A percentile compares a stretch with the other conserved stretches of the same genome.
These are phyloP conservation scores for Pangasius larnaudii DNA, from an alignment of 2,797 vertebrate genomes.

Conservation along the genomic window DNA sequence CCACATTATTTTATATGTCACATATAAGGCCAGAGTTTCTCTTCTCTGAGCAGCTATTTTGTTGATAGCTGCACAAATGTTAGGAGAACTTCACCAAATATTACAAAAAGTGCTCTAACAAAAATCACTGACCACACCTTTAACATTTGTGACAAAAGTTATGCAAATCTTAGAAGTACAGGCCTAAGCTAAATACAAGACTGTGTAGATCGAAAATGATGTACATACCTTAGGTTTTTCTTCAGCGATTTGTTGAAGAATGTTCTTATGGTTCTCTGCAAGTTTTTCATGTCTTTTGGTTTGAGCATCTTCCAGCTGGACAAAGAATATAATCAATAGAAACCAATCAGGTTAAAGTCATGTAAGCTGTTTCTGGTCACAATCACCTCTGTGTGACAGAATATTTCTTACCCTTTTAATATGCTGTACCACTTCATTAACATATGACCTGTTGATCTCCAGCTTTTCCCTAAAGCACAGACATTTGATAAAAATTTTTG, in stretches of 20 bases:
- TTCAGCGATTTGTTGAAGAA: constrained; percentile 92
- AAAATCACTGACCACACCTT: background rate
- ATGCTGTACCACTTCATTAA: constrained; percentile 97
- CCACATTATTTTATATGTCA: background rate
- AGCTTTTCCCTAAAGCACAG: constrained; percentile 88
- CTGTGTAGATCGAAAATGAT: background rate
- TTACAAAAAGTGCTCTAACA: background rate
- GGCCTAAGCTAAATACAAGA: background rate
- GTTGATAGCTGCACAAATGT: background rate
- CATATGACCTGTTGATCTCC: constrained; percentile 96
- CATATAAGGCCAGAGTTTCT: background rate
- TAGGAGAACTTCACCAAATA: background rate
- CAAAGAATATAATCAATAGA: constrained; percentile 31
- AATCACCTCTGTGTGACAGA: background rate
- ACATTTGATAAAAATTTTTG: constrained; percentile 6
- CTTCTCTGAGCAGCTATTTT: background rate
- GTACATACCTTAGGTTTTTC: constrained; percentile 90
- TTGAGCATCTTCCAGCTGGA: constrained; percentile 93
- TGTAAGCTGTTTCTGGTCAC: background rate
- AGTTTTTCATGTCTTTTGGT: constrained; percentile 94
- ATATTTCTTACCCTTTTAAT: constrained; percentile 88
- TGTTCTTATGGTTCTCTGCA: constrained; percentile 90
- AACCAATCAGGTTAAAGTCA: background rate
- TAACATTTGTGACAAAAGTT: background rate
- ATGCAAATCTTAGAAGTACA: background rate